Base-by-base conservation (phyloP, 2,888 invertebrate genomes). In the Muscina levida region DNA sequence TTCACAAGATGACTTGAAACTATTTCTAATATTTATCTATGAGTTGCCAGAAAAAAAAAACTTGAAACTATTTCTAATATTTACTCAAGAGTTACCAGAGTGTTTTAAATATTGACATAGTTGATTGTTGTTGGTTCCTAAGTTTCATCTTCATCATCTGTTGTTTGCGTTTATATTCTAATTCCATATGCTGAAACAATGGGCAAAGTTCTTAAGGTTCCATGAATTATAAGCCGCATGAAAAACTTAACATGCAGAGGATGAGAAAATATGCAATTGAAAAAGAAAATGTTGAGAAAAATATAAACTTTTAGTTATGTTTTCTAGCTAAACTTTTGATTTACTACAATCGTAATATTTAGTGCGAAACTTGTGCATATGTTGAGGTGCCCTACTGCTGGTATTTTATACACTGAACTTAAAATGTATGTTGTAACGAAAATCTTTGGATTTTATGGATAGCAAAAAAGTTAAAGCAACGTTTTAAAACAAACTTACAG, bases 251-350 rank as follows among this genome's bases (percentile, higher is more conserved):
- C n/a, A 26, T 26, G 26, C 24, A 22, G 56, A 51, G 22, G 11
- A 24, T 15, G n/a, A 26, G 57, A n/a, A 57, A 31, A 31, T 31
- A 31, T 8, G 57, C 57, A 57, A 57, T 57, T 57, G 31, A 57
- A 57, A 56, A 3, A 56, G 37, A 37, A 57, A 57, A 31, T 57
- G 57, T 11, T n/a, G n/a, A 57, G 57, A 11, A 56, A 24, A 56
- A 57, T 57, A 31, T 31, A 37, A 57, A 57, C n/a, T 57, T 56
- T 57, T 57, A 57, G 57, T 57, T 57, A 26, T 57, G 31, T 57
- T 31, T 26, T 57, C 13, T 37, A 57, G 15, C 6, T 15, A 37
- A 57, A 57, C 11, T 56, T 44, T 22, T 53, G n/a, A 17, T 22
- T 53, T 8, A 11, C 22, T 53, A 22, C 10, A 11, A n/a, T 31